phyloP scores from a whole-genome alignment of 2,113 vertebrate genomes.

The Pseudois nayaur region DNA sequence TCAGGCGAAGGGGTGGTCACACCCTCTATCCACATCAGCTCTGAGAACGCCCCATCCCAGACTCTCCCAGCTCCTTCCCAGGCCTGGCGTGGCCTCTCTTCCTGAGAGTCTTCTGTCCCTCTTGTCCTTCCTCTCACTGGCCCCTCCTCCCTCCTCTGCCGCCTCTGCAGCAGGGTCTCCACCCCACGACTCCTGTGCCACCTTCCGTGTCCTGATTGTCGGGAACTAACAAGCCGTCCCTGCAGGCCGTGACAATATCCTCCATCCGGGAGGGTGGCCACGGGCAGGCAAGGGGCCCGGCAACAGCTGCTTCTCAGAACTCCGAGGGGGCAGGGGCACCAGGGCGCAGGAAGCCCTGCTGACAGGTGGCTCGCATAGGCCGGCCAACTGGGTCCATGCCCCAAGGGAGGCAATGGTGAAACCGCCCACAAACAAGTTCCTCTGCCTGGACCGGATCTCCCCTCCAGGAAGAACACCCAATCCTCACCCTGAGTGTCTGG shows the following conservation, averaged over 20 bases:
- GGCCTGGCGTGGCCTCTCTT: not conserved
- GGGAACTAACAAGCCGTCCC: not conserved
- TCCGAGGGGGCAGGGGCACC: not conserved
- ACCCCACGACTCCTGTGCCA: not conserved
- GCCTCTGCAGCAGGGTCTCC: not conserved
- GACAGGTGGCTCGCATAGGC: slow-evolving; percentile 27
- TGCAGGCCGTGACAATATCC: not conserved
- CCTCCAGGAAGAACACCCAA: not conserved
- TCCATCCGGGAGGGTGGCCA: not conserved
- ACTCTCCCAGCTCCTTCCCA: not conserved
- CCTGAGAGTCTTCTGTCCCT: not conserved
- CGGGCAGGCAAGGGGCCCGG: not conserved
- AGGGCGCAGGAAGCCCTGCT: slow-evolving; percentile 10
- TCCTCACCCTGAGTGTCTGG: not conserved
- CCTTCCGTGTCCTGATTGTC: not conserved
- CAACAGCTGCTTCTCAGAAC: slow-evolving; percentile 18
- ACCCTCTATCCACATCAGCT: not conserved
- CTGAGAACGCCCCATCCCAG: not conserved
- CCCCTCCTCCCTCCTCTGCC: not conserved
- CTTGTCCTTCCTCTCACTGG: not conserved
- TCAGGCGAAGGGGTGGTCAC: not conserved
- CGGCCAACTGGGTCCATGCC: slow-evolving; percentile 4
- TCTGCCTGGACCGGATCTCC: not conserved
- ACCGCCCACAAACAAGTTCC: slow-evolving; percentile 12
- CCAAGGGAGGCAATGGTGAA: not conserved